A percentile compares a stretch with the other conserved stretches of the same genome.
These are phyloP conservation scores for Danaus melanippus DNA, from an alignment of 1,140 invertebrate species.

Conservation along the genomic window DNA sequence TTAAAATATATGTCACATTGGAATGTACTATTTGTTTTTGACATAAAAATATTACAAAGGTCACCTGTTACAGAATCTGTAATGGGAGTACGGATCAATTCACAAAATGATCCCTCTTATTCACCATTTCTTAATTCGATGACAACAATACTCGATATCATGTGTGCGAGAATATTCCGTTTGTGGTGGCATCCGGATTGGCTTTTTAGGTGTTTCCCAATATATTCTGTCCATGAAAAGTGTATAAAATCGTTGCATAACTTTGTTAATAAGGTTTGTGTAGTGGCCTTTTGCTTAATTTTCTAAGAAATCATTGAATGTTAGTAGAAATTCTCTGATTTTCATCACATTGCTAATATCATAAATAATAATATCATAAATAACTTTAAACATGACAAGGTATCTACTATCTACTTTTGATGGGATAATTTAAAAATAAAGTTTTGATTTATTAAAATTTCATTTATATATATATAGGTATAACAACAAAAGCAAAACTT, in stretches of 20 bases:
- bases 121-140: constrained; percentile 43
- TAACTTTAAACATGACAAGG: background rate
- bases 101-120: constrained; percentile 6
- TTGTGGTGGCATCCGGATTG: constrained; percentile 64
- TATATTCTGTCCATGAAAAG: constrained; percentile 31
- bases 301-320: too few relatives aligned
- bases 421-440: too few relatives aligned
- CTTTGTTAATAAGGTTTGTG: constrained; percentile 49
- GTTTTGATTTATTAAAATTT: too few relatives aligned
- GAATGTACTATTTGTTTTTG: too few relatives aligned
- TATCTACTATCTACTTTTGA: too few relatives aligned
- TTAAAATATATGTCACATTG: too few relatives aligned
- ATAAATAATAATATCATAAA: background rate
- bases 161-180: constrained; percentile 57
- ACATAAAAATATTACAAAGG: too few relatives aligned
- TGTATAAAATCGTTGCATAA: constrained; percentile 34
- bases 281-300: background rate
- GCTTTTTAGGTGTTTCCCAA: constrained; percentile 49
- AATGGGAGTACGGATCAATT: too few relatives aligned
- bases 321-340: too few relatives aligned
- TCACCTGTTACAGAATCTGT: too few relatives aligned
- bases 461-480: too few relatives aligned
- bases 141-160: constrained; percentile 35
- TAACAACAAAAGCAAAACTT: too few relatives aligned
- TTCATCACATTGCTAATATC: background rate